A percentile compares a stretch with the other conserved stretches of the same genome.
These are phyloP conservation scores for Anticlea derivata DNA, from an alignment of 2,888 invertebrate species.

Conservation along the genomic window DNA sequence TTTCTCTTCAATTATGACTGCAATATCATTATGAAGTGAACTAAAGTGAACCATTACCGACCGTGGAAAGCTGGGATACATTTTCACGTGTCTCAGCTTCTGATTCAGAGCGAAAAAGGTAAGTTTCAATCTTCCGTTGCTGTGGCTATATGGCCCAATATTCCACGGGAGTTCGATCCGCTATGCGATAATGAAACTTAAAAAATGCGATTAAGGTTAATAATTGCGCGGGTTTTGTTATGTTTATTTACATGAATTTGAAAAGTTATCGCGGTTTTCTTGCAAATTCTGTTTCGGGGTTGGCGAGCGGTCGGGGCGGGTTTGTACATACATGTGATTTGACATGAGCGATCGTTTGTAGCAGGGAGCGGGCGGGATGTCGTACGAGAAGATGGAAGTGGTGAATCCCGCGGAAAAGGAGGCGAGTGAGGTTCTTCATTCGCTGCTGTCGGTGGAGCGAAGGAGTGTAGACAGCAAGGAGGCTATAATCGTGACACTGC, in stretches of 20 bases:
- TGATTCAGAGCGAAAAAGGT: slow-evolving; percentile 72
- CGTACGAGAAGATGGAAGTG: slow-evolving; percentile 84
- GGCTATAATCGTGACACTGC: slow-evolving; percentile 78
- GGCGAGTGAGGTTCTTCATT: slow-evolving; percentile 88
- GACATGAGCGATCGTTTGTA: slow-evolving; percentile 76
- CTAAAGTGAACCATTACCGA: slow-evolving; percentile 62
- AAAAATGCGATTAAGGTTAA: slow-evolving; percentile 85
- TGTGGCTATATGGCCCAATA: slow-evolving; percentile 85
- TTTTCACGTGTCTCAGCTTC: slow-evolving; percentile 58
- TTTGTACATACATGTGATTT: slow-evolving; percentile 78
- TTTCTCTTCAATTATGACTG: slow-evolving; percentile 81
- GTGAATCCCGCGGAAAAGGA: slow-evolving; percentile 88
- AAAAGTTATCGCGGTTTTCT: slow-evolving; percentile 83
- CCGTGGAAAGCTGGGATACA: slow-evolving; percentile 57
- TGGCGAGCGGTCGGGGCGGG: slow-evolving; percentile 69
- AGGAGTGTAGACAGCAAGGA: slow-evolving; percentile 85
- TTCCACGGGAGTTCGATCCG: slow-evolving; percentile 85
- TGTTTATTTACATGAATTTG: slow-evolving; percentile 85
- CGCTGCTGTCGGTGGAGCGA: slow-evolving; percentile 86
- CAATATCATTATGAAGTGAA: slow-evolving; percentile 79
- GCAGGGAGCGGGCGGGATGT: slow-evolving; percentile 69
- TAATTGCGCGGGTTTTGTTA: slow-evolving; percentile 85
- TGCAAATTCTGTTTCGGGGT: slow-evolving; percentile 56
- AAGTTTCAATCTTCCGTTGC: slow-evolving; percentile 79
- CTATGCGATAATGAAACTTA: slow-evolving; percentile 85